A percentile compares a stretch with the other conserved stretches of the same genome.
Conservation (phyloP, 37 sponge, comb jelly and placozoan species). For the Hexactinellida sp. region DNA sequence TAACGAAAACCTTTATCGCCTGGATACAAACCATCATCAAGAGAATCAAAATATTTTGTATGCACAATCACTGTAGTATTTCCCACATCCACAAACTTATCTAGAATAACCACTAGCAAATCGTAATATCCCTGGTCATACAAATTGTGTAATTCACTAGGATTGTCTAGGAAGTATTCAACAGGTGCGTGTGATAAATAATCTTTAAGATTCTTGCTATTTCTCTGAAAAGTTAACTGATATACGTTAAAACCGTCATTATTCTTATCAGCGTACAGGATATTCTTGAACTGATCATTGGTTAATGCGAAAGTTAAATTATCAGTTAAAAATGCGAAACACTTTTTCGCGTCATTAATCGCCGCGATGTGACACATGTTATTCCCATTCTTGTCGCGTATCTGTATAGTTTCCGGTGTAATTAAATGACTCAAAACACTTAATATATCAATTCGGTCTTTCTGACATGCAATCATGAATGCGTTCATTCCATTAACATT, state of each 20-base stretch:
- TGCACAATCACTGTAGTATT: neutral
- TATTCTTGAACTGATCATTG: neutral
- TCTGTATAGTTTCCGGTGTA: neutral
- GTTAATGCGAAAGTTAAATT: neutral
- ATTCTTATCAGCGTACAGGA: neutral
- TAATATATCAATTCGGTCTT: neutral
- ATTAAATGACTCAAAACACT: neutral
- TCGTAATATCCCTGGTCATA: neutral
- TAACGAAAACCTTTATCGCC: constrained; percentile 3
- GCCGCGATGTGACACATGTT: neutral
- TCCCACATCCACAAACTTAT: neutral
- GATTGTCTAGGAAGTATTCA: neutral
- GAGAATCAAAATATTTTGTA: neutral
- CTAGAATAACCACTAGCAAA: neutral
- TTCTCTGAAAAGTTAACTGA: neutral
- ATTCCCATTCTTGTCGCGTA: neutral
- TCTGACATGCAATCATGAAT: neutral
- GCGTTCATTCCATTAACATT: neutral
- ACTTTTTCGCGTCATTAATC: neutral
- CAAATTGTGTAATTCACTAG: neutral
- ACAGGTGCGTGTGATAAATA: neutral
- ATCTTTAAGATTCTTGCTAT: neutral
- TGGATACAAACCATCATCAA: neutral
- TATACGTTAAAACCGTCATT: neutral
- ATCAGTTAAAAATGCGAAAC: neutral